Base-by-base conservation (phyloP, 2,113 vertebrate species). In the Tyto alba region DNA sequence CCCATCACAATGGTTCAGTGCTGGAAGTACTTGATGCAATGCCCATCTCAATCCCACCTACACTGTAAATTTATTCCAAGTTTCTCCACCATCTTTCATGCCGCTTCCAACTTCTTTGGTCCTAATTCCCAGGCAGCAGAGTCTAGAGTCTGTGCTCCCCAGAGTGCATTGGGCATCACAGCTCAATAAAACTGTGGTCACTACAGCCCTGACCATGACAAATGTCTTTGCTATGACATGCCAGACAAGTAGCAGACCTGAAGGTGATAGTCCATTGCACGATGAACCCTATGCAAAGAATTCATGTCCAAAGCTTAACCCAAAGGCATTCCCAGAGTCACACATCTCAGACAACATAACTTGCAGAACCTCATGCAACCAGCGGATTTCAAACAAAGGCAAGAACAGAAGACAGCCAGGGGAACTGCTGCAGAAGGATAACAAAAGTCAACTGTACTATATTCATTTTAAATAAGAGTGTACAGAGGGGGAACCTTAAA, bases 181-280 rank as follows among this genome's bases (percentile, higher is more conserved):
- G 88, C 72, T 93, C 91, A 85, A 88, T 94, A 96, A 93, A 94
- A 73, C 86, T 94, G 94, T 68, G 86, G 69, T 63, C 59, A 73
- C 74, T 85, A 81, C 38, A 84, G 59, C 83, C 47, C 40, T 78
- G 63, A 92, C 88, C 85, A 78, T 59, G 80, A 95, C 69, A 92
- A 94, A 88, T 64, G 50, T 78, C 83, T 97, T 85, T 89, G 74
- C 89, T 88, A 66, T 77, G 67, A 94, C 4, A 2, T 1, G 9
- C 67, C 71, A 88, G 88, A 89, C 67, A 89, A 94, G 66, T 41
- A 95, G 86, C 56, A 93, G 91, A 94, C 89, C 89, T 75, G 66
- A 90, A 91, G 56, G 85, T 91, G 92, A 94, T 20, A 92, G 87
- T 89, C 87, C 93, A 87, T 8, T 69, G 83, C 71, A 81, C 22